Conservation (phyloP, 2,113 vertebrate genomes). For the Cyanistes caeruleus region DNA sequence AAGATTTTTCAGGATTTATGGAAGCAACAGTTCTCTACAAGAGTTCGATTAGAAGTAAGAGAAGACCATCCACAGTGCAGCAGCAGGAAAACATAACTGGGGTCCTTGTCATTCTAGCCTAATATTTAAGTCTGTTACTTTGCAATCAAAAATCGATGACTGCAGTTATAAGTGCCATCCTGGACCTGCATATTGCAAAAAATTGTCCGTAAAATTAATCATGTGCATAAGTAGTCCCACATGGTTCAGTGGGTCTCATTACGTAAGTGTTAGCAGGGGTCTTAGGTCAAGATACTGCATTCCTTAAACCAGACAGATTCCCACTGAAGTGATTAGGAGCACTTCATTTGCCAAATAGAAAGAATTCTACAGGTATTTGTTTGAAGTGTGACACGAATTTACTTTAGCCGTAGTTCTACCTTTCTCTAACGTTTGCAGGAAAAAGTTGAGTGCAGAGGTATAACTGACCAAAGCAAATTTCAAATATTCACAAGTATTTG, state of each 20-base stretch:
- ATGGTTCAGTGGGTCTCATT: conserved; percentile 25
- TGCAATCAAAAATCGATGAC: neutral
- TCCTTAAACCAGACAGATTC: conserved; percentile 48
- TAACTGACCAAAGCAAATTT: neutral
- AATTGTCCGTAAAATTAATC: conserved; percentile 18
- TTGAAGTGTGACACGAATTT: conserved; percentile 23
- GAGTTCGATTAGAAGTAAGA: neutral
- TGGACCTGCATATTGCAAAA: neutral
- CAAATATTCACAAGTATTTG: neutral
- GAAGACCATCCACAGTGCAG: neutral
- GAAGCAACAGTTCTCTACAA: neutral
- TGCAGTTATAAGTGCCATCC: neutral
- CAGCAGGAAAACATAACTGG: neutral
- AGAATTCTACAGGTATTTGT: conserved; percentile 41
- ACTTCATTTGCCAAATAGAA: conserved; percentile 3
- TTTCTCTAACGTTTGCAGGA: neutral
- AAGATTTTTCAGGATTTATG: neutral
- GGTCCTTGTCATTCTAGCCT: neutral
- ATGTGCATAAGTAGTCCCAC: conserved; percentile 11
- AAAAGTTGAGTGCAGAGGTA: neutral
- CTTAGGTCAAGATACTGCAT: conserved; percentile 39
- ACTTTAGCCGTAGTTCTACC: neutral
- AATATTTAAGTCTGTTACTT: neutral
- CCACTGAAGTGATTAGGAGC: conserved; percentile 18
- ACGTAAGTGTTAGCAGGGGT: neutral